Conservation (phyloP, 2,113 vertebrate genomes). For the Tringa solitaria region DNA sequence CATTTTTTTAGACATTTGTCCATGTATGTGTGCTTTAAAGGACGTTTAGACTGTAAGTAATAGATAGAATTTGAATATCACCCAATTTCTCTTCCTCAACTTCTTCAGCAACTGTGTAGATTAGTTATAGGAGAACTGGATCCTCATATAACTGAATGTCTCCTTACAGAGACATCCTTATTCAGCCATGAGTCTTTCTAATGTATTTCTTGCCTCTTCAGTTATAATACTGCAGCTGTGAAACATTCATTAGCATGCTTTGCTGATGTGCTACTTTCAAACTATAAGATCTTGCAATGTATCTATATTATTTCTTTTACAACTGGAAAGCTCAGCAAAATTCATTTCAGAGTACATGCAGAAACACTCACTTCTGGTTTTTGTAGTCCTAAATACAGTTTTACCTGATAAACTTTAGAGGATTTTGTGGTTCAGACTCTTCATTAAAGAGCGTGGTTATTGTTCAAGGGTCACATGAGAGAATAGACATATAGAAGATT, state of each 20-base stretch:
- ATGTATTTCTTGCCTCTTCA: conserved; percentile 19
- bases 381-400: not conserved
- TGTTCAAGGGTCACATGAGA: not conserved
- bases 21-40: not conserved
- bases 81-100: not conserved
- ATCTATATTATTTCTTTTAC: not conserved
- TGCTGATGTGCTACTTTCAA: not conserved
- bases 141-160: not conserved
- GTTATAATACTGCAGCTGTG: conserved; percentile 28
- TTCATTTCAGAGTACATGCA: not conserved
- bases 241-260: conserved; percentile 11
- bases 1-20: not conserved
- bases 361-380: not conserved
- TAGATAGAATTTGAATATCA: not conserved
- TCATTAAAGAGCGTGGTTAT: not conserved
- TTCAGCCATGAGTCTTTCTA: not conserved
- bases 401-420: not conserved
- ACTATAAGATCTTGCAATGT: not conserved
- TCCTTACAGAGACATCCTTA: not conserved
- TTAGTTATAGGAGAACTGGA: not conserved
- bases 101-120: not conserved
- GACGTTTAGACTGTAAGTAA: not conserved
- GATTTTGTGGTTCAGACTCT: not conserved
- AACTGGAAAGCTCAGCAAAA: not conserved
- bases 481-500: not conserved